Percentiles rank a stretch among this genome's conserved stretches.
Evolutionary conservation across 2,113 vertebrate genomes (phyloP).

Genomic region (Anthoscopus minutus): DNA sequence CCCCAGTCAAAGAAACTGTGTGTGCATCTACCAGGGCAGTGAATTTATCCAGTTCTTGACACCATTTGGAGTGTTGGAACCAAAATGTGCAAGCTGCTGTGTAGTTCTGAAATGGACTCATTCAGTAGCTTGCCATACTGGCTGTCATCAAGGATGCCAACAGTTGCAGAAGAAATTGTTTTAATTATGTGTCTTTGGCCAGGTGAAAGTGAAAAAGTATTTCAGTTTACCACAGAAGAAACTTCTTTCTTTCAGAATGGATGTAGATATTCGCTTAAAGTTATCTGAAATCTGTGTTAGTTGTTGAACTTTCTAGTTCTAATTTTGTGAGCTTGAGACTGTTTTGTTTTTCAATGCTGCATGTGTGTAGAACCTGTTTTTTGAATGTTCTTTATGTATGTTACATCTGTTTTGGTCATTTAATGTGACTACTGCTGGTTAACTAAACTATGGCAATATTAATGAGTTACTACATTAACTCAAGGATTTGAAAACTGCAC

Average conservation of each 20-base stretch:
- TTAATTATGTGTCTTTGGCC: neutral
- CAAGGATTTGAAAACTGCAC: conserved; percentile 34
- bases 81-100: neutral
- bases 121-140: neutral
- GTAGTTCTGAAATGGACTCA: neutral
- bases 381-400: conserved; percentile 34
- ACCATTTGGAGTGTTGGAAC: neutral
- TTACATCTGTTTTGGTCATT: conserved; percentile 44
- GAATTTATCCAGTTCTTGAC: neutral
- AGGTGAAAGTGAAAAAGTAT: neutral
- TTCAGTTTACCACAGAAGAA: conserved; percentile 56
- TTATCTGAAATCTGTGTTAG: conserved; percentile 30
- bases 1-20: neutral
- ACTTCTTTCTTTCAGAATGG: conserved; percentile 50
- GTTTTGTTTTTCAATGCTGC: conserved; percentile 46
- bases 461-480: conserved; percentile 4
- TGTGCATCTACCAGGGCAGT: neutral
- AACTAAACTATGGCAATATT: neutral
- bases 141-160: neutral
- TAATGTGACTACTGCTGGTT: neutral
- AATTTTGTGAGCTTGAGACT: conserved; percentile 43
- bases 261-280: conserved; percentile 62
- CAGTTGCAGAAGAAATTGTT: neutral
- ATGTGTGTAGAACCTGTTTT: conserved; percentile 48
- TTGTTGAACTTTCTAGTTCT: conserved; percentile 10